Conservation (phyloP, 2,888 invertebrate species). For the Acanthosepion lycidas region DNA sequence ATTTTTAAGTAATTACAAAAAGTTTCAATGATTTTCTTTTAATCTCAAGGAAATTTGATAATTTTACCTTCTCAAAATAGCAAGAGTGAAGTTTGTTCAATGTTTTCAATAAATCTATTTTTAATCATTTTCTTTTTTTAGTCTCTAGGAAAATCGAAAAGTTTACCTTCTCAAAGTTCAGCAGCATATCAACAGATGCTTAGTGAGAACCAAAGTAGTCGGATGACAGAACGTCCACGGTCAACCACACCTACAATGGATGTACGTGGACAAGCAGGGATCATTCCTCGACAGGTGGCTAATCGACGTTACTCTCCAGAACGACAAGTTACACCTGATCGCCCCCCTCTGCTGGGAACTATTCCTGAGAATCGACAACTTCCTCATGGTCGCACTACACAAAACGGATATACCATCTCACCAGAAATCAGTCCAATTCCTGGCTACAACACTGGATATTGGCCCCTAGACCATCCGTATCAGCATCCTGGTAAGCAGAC, state of each 20-base stretch:
- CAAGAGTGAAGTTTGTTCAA: no score
- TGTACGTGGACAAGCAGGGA: neutral
- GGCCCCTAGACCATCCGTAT: conserved; percentile 37
- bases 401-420: conserved; percentile 45
- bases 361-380: conserved; percentile 68
- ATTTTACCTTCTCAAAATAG: no score
- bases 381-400: conserved; percentile 39
- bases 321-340: conserved; percentile 61
- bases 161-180: conserved; percentile 47
- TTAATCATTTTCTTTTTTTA: neutral
- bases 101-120: neutral
- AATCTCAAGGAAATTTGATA: no score
- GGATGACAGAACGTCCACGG: conserved; percentile 47
- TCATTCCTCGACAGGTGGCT: conserved; percentile 34
- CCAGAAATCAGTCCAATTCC: conserved; percentile 24
- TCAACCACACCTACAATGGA: conserved; percentile 43
- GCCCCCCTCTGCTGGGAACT: conserved; percentile 59
- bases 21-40: no score
- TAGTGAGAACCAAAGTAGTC: conserved; percentile 56
- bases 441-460: conserved; percentile 23
- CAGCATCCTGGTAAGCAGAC: neutral
- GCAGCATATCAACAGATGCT: conserved; percentile 52
- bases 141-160: conserved; percentile 37
- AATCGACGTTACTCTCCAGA: conserved; percentile 60
- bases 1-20: no score